Base-by-base conservation (phyloP, 2,888 invertebrate genomes). In the Meliscaeva auricollis region DNA sequence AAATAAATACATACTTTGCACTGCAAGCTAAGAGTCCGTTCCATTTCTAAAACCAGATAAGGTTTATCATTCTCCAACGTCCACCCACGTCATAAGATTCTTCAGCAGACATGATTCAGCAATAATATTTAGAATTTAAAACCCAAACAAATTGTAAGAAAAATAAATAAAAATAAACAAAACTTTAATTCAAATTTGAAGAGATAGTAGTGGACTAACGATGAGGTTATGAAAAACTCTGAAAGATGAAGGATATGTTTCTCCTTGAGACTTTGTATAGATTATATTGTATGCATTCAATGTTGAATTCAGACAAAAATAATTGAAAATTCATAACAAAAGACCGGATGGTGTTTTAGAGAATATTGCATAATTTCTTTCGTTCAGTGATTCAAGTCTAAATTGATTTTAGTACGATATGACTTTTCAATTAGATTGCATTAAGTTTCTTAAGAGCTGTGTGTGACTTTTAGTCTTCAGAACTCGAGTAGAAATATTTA, bases 351-450 rank as follows among this genome's bases (percentile, higher is more conserved):
- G 26, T 35, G 32, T n/a, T 3, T 11, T 8, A 9, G 17, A 38
- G 46, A 64, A 48, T 66, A n/a, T 75, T 64, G 70, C 80, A 62
- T 69, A 75, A 69, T 62, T 76, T 6, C 0, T 50, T 35, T 22
- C 50, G 30, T 32, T 22, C 50, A 15, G 11, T 48, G 48, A 72
- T 76, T 70, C 64, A 76, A 76, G 66, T 76, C 58, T 64, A 76
- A 76, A 72, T 72, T 64, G 68, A 68, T 54, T 80, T 69, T n/a
- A 15, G 30, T 46, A 30, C 35, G 17, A 5, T n/a, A 15, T 13
- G 22, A n/a, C 6, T 8, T 60, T 73, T 60, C 62, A 60, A 60
- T 68, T 66, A 13, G 60, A 79, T 66, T 72, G 78, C 73, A 66
- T 70, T 26, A 0, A 41, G 11, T 38, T 38, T 54, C 30, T 46